Evolutionary conservation across 2,113 vertebrate species (phyloP), one percentile per base, ranked within the genome.

Genomic region (Tursiops truncatus): DNA sequence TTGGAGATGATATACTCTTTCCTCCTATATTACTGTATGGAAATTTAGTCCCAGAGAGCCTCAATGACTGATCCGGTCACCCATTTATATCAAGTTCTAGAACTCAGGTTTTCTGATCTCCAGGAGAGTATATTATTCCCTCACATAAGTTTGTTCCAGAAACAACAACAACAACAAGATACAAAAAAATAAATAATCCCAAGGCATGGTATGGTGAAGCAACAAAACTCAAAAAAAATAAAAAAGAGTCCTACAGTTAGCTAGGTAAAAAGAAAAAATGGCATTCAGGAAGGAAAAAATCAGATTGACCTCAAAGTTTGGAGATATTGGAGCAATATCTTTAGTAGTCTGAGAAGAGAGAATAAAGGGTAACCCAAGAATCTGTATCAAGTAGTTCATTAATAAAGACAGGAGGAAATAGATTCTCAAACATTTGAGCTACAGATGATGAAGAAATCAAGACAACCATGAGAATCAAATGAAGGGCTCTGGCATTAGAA

Each of bases 331-430:
- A 87, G 36, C 33, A 82, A 62, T 81, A 89, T 71, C 53, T 88
- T 93, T 60, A 91, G 70, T 85, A 23, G 14, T 74, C 50, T 90
- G 18, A 94, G 17, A 91, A 90, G 80, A 92, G 20, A 70, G 41
- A 62, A 65, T 47, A 65, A 79, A 94, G 47, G 13, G 4, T 63
- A 91, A 87, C n/a, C 18, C 10, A 93, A 77, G 28, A 82, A 94
- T 93, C 56, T 83, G 4, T 84, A 85, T 80, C 44, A 68, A 94
- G 7, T 68, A 88, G 88, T 90, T 90, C 77, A 68, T 87, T 83
- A 90, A 68, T 67, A 95, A 93, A 96, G 23, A 92, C 17, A 92
- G 83, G 85, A 81, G 56, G 50, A 91, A 80, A 89, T 21, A 68
- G 41, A 85, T 87, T 95, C 41, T 76, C 36, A 88, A 95, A 90